phyloP scores from a whole-genome alignment of 1,140 invertebrate species.

The Ceratoteleas bidentatus region DNA sequence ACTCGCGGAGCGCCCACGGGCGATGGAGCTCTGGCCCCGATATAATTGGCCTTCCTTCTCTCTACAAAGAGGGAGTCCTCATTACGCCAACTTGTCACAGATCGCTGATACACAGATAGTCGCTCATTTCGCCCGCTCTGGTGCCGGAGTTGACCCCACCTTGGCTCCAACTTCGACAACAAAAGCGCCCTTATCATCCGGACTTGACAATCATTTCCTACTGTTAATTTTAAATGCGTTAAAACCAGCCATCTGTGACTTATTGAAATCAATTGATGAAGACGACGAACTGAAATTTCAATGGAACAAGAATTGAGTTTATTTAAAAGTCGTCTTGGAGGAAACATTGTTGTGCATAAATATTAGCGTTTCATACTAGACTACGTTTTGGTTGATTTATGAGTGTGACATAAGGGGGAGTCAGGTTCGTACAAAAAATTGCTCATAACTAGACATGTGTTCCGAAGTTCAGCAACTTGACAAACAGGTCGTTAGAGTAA shows the following conservation, averaged over 20 bases:
- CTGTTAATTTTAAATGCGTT: constrained; percentile 25
- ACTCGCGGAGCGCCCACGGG: constrained; percentile 37
- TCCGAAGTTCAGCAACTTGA: no score
- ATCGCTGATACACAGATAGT: constrained; percentile 74
- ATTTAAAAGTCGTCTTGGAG: no score
- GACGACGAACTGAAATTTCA: no score
- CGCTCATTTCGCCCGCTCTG: constrained; percentile 43
- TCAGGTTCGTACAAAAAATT: no score
- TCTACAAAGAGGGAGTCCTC: constrained; percentile 73
- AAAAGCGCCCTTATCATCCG: constrained; percentile 58
- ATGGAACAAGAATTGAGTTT: no score
- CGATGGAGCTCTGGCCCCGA: constrained; percentile 66
- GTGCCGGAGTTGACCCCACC: constrained; percentile 37
- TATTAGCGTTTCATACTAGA: no score
- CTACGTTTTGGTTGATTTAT: no score
- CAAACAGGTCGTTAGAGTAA: no score
- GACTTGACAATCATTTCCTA: constrained; percentile 66
- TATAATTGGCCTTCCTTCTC: constrained; percentile 73
- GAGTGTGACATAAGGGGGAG: no score
- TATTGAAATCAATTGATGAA: constrained; percentile 3
- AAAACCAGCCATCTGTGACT: neutral
- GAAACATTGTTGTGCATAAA: no score
- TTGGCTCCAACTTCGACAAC: constrained; percentile 59
- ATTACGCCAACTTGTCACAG: constrained; percentile 77
- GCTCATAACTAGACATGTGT: no score